These are phyloP conservation scores for Phasia obesa DNA, from an alignment of 2,888 invertebrate genomes.

Conservation along the genomic window DNA sequence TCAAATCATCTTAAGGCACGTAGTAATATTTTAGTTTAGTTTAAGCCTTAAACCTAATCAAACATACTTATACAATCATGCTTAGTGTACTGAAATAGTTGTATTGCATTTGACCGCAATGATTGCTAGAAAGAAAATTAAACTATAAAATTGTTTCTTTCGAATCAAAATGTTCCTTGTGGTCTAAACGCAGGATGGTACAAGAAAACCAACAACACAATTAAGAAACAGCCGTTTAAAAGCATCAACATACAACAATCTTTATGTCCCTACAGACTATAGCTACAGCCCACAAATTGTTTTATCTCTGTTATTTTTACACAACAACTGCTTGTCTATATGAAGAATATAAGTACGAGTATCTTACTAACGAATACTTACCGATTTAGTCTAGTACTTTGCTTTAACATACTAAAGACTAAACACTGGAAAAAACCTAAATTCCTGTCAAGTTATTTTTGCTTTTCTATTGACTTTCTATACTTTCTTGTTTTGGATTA, in stretches of 20 bases:
- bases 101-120: conserved; percentile 28
- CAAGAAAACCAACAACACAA: neutral
- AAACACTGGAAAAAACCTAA: conserved; percentile 36
- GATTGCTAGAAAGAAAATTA: conserved; percentile 6
- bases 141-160: conserved; percentile 3
- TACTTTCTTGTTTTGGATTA: conserved; percentile 15
- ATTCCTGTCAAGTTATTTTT: conserved; percentile 58
- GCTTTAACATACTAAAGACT: conserved; percentile 37
- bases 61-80: neutral
- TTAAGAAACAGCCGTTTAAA: conserved; percentile 43
- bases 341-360: conserved; percentile 16
- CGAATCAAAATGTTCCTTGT: conserved; percentile 42
- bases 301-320: neutral
- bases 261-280: neutral
- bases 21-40: conserved; percentile 52
- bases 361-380: conserved; percentile 24
- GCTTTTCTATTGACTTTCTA: conserved; percentile 27
- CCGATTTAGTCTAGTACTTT: conserved; percentile 39
- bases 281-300: neutral
- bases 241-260: conserved; percentile 46
- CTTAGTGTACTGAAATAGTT: conserved; percentile 5
- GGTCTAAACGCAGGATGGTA: conserved; percentile 23
- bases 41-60: conserved; percentile 47
- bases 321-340: conserved; percentile 11
- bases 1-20: conserved; percentile 45